These are phyloP conservation scores for Pachydiplax longipennis DNA, from an alignment of 2,888 invertebrate species.

Conservation along the genomic window DNA sequence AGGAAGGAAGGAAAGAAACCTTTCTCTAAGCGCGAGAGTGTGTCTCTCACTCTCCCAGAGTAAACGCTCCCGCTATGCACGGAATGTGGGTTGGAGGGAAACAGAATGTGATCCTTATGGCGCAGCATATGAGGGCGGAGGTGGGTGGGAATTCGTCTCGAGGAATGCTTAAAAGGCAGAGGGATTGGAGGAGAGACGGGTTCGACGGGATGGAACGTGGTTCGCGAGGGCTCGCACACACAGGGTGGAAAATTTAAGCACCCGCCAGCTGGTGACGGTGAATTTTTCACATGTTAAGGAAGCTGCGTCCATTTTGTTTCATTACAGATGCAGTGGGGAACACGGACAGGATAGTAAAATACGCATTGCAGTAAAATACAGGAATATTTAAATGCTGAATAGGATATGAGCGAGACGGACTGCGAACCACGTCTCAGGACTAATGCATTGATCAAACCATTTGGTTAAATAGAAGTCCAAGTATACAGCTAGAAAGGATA, in stretches of 20 bases:
- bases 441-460: too few species aligned
- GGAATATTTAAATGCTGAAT: too few species aligned
- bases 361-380: too few species aligned
- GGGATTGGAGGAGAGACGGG: background rate
- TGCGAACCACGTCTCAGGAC: too few species aligned
- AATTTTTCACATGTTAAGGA: too few species aligned
- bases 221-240: background rate
- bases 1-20: background rate
- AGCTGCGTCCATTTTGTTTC: too few species aligned
- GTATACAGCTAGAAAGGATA: too few species aligned
- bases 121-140: background rate
- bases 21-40: background rate
- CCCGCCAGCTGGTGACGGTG: too few species aligned
- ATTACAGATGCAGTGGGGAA: too few species aligned
- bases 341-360: too few species aligned
- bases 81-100: background rate
- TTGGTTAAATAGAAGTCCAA: too few species aligned
- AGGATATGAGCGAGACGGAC: too few species aligned
- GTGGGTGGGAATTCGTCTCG: slow-evolving; percentile 27
- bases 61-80: slow-evolving; percentile 25
- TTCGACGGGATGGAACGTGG: background rate
- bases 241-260: background rate
- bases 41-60: background rate
- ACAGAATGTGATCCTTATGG: slow-evolving; percentile 26
- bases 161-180: slow-evolving; percentile 22